These are phyloP conservation scores for Triplophysa bombifrons DNA, from an alignment of 2,797 vertebrate genomes.

Conservation along the genomic window DNA sequence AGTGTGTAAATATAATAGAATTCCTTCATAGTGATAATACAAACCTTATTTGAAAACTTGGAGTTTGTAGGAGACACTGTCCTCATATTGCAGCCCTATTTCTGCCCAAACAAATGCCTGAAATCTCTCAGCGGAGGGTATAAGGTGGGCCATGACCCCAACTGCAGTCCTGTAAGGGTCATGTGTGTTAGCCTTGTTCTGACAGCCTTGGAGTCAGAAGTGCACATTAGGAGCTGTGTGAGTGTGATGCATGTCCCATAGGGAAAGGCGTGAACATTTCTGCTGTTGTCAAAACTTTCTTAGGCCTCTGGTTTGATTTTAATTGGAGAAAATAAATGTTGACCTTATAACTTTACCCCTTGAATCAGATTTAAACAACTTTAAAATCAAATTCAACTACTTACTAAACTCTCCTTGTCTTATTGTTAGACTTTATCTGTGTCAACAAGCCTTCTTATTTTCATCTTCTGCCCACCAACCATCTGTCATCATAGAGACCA, in stretches of 20 bases:
- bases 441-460: background rate
- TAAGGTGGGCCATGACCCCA: too few relatives aligned
- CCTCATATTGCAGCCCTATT: too few relatives aligned
- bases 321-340: background rate
- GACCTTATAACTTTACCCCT: too few relatives aligned
- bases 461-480: background rate
- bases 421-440: background rate
- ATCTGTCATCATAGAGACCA: background rate
- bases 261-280: background rate
- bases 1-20: too few relatives aligned
- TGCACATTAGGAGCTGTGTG: background rate
- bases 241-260: background rate
- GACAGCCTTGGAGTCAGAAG: background rate
- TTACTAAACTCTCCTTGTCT: background rate
- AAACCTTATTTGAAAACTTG: too few relatives aligned
- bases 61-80: too few relatives aligned
- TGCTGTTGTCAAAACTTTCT: background rate
- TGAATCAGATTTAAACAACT: too few relatives aligned
- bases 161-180: too few relatives aligned
- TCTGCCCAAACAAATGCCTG: too few relatives aligned
- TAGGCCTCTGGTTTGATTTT: background rate
- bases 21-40: too few relatives aligned
- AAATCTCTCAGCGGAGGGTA: too few relatives aligned
- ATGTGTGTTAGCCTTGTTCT: background rate
- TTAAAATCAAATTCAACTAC: too few relatives aligned